Base-by-base conservation (phyloP, 2,888 invertebrate species). In the Tubulanus polymorphus region DNA sequence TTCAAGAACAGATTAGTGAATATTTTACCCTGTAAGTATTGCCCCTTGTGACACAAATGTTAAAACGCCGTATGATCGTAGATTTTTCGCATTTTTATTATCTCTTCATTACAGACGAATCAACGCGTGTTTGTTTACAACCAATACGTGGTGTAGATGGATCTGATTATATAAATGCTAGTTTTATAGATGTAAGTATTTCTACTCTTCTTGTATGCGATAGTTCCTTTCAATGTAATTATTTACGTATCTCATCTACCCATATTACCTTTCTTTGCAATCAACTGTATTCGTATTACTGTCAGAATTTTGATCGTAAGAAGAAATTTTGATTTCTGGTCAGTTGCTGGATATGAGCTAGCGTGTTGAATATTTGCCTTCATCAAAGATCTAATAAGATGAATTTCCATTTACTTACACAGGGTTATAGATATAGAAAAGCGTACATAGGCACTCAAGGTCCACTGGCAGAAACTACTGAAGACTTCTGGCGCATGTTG, bases 401-500 rank as follows among this genome's bases (percentile, higher is more conserved):
- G 35, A 32, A 32, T 12, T n/a, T n/a, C 35, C 10, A 32, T 32
- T 41, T 41, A 8, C 41, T 41, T 15, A 18, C 15, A 6, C 66
- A 79, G 79, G 80, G 80, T 52, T 81, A 81, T 64, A 66, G 79
- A 48, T 79, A 93, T 81, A 85, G 92, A 51, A 88, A 89, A 61
- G 96, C 96, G 1, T 99, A 99, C 78, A 93, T 99, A 62, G 97
- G 96, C 3, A 84, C 96, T n/a, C 97, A 99, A 80, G 97, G 96
- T n/a, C 96, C 99, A 0, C 81, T 97, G 54, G 72, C 89, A 51
- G 94, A 97, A 74, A 97, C 97, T 0, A 92, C 93, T 0, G 96
- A 96, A 70, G 99, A 99, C 79, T 92, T 99, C 79, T 99, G 99
- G 99, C 85, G 97, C 59, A 97, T 97, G 96, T 84, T 99, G 45